Percentiles rank a stretch among this genome's conserved stretches.
phyloP scores from a whole-genome alignment of 2,888 invertebrate species.

The Deilephila porcellus region DNA sequence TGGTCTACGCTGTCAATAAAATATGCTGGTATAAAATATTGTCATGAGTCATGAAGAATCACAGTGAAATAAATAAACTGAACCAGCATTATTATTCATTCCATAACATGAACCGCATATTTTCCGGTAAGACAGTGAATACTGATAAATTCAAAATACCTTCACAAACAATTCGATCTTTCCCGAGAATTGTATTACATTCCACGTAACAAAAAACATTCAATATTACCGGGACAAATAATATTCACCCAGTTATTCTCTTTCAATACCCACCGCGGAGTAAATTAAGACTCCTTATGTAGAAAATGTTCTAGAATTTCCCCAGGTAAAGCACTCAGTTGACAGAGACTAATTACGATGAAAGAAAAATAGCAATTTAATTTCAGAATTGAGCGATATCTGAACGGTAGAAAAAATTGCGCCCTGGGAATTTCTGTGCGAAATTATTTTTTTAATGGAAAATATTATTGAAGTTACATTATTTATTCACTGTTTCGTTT shows the following conservation, averaged over 20 bases:
- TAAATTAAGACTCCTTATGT: conserved; percentile 5
- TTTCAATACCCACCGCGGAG: neutral
- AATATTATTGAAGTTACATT: neutral
- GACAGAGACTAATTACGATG: conserved; percentile 49
- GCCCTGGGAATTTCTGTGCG: too few relatives aligned
- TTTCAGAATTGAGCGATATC: conserved; percentile 40
- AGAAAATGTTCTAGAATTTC: conserved; percentile 36
- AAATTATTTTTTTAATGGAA: neutral
- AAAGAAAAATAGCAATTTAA: conserved; percentile 49
- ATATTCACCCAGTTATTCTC: neutral
- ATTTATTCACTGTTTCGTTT: conserved; percentile 8
- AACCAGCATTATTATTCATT: too few relatives aligned
- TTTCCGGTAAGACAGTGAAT: too few relatives aligned
- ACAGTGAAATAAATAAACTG: too few relatives aligned
- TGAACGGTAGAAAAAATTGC: conserved; percentile 10
- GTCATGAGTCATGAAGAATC: too few relatives aligned
- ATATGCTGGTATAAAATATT: too few relatives aligned
- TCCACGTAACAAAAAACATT: neutral
- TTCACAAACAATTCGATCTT: too few relatives aligned
- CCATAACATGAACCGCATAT: too few relatives aligned
- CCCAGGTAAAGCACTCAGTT: conserved; percentile 36
- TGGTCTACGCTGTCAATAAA: too few relatives aligned
- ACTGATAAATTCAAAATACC: too few relatives aligned
- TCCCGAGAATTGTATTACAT: neutral
- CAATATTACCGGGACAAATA: neutral